phyloP scores from a whole-genome alignment of 2,113 vertebrate genomes.

The Erythrocercus mccallii region DNA sequence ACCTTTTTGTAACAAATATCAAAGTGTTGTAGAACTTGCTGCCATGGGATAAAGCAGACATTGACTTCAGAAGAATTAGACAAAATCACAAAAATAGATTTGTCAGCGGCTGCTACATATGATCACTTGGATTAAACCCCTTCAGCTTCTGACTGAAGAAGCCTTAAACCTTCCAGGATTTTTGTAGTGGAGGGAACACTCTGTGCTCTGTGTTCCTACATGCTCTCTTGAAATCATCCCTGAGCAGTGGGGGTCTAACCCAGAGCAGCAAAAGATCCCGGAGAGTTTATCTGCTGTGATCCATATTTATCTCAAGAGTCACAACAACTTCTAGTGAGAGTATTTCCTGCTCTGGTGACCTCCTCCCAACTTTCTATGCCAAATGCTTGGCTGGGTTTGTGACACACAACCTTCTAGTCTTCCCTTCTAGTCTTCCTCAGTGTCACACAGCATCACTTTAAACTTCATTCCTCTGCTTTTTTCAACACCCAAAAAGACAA shows the following conservation, averaged over 20 bases:
- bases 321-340: neutral
- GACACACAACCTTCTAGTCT: neutral
- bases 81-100: neutral
- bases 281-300: neutral
- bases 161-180: neutral
- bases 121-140: neutral
- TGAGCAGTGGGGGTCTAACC: neutral
- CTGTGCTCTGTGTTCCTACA: neutral
- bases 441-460: neutral
- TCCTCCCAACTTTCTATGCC: neutral
- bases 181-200: neutral
- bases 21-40: neutral
- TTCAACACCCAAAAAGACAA: neutral
- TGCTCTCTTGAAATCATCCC: rapidly evolving
- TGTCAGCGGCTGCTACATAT: neutral
- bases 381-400: neutral
- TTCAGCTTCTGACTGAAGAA: neutral
- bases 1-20: neutral
- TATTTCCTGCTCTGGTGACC: neutral
- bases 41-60: neutral
- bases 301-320: neutral
- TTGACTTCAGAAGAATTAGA: neutral
- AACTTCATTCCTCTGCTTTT: neutral
- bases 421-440: neutral
- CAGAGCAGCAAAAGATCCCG: neutral